phyloP scores from a whole-genome alignment of 1,140 invertebrate species.

The Thrips palmi region DNA sequence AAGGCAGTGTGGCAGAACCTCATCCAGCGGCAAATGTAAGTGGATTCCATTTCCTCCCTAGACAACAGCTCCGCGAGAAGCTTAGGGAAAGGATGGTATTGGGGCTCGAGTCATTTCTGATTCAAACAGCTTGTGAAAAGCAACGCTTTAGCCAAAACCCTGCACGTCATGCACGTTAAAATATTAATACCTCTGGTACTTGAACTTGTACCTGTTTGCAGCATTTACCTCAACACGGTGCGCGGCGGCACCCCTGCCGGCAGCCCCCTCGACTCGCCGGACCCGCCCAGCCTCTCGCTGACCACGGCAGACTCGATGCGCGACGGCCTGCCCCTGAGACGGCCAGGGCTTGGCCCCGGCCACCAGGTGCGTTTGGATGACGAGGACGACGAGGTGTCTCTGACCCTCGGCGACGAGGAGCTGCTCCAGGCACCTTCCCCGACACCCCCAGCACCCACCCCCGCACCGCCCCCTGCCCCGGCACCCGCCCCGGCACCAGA shows the following conservation, averaged over 20 bases:
- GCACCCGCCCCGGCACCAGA: conserved; percentile 10
- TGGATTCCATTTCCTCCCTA: conserved; percentile 15
- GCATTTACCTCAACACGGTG: conserved; percentile 47
- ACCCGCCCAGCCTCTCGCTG: too few relatives aligned
- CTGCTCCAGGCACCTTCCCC: conserved; percentile 18
- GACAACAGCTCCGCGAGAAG: too few relatives aligned
- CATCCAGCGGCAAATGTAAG: conserved; percentile 71
- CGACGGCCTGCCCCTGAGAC: too few relatives aligned
- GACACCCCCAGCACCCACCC: conserved; percentile 12
- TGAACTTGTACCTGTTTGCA: conserved; percentile 23
- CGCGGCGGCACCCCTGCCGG: conserved; percentile 32
- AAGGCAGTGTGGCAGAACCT: conserved; percentile 80
- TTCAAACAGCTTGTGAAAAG: too few relatives aligned
- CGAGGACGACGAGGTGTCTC: neutral
- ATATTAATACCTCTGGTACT: conserved; percentile 13
- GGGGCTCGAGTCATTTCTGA: too few relatives aligned
- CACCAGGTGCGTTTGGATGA: conserved; percentile 27
- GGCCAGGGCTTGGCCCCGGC: too few relatives aligned
- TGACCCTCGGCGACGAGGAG: conserved; percentile 15
- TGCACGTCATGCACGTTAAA: neutral
- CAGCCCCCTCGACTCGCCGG: conserved; percentile 38
- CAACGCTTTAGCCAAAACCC: neutral
- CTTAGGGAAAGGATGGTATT: conserved; percentile 22
- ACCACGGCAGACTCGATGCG: conserved; percentile 36
- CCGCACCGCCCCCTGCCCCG: conserved; percentile 12